A percentile compares a stretch with the other conserved stretches of the same genome.
phyloP scores from a whole-genome alignment of 2,113 vertebrate species.

The Tamias sibiricus region DNA sequence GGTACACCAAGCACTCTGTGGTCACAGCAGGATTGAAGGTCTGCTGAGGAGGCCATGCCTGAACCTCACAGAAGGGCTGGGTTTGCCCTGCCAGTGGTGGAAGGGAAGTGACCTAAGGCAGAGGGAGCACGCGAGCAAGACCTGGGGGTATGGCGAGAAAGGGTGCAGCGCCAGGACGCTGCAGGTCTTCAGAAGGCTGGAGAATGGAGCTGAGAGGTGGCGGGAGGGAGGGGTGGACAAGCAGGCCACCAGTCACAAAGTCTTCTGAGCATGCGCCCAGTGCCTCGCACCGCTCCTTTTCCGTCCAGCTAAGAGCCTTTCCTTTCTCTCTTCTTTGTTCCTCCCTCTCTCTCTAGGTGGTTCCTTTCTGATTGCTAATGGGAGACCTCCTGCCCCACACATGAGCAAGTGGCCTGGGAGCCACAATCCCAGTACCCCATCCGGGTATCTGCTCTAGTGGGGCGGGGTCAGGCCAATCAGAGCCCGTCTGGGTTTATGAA shows the following conservation, averaged over 20 bases:
- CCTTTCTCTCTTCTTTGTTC: neutral
- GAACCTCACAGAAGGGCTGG: neutral
- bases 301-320: neutral
- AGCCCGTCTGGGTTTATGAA: neutral
- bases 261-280: rapidly evolving
- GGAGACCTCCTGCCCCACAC: neutral
- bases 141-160: no score
- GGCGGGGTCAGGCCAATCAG: neutral
- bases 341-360: neutral
- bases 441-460: neutral
- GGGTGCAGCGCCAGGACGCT: neutral
- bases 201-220: no score
- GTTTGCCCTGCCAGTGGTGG: neutral
- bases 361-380: neutral
- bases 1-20: neutral
- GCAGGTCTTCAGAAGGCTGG: neutral
- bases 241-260: neutral
- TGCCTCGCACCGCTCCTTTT: neutral
- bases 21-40: rapidly evolving
- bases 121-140: neutral
- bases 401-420: constrained; percentile 2
- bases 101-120: neutral
- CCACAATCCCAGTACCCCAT: neutral
- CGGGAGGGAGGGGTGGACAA: neutral
- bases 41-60: neutral